Evolutionary conservation across 2,888 invertebrate species (phyloP), one percentile per base, ranked within the genome.

Genomic region (Caenorhabditis virilis): DNA sequence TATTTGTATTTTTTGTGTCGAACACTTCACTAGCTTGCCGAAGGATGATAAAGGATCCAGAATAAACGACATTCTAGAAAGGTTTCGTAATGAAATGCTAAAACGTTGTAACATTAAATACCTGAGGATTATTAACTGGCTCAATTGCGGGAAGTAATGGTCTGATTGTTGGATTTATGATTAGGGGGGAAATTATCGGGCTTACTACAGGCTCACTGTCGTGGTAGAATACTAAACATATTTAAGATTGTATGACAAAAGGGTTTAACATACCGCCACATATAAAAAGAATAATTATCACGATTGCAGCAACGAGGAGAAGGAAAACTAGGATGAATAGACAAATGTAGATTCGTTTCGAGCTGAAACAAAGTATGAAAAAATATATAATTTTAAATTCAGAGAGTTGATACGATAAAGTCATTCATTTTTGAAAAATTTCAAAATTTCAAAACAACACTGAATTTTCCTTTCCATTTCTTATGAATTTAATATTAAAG

Each of bases 251-350:
- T 7, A 38, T 30, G 38, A 25, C 7, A 18, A 60, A 55, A 11
- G 57, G 15, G 9, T 38, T 46, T 11, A 9, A 22, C 41, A 39
- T 38, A 64, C 69, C 74, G 60, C 74, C 74, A 11, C 57, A 46
- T 20, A 70, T 66, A 50, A 74, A 74, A 1, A 74, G 54, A 26
- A 74, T 70, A 11, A 74, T 74, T 13, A 74, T 68, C 5, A 74
- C 66, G 26, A 74, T 63, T 13, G 74, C 74, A 35, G 69, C 63
- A n/a, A 72, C 46, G n/a, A 74, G 61, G 5, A 74, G 39, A 11
- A 74, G 43, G 15, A 59, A 47, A 13, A 74, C 35, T 16, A 72
- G 41, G 11, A 57, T 38, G 18, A 74, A 61, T 9, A 63, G 25
- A 0, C 57, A 46, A 11, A 69, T 67, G 38, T 61, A 61, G 25